Evolutionary conservation across 64 coral and sea anemone genomes (phyloP).

Genomic region (Platygyra sinensis): DNA sequence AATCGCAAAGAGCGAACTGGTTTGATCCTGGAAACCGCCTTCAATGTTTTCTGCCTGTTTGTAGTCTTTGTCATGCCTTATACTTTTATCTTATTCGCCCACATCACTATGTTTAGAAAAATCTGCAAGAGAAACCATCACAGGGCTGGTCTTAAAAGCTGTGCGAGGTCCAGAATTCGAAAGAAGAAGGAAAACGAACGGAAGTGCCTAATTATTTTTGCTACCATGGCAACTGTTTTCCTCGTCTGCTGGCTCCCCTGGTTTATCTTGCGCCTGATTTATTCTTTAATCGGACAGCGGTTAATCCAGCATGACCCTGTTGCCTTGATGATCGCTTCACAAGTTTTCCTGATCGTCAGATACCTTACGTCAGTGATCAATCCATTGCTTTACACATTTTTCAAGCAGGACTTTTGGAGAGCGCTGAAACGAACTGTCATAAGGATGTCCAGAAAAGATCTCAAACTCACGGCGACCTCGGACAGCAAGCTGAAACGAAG

Average conservation of each 20-base stretch:
- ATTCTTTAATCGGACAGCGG: neutral
- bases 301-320: neutral
- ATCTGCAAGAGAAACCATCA: neutral
- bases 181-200: slow-evolving; percentile 18
- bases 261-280: slow-evolving; percentile 20
- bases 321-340: neutral
- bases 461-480: neutral
- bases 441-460: neutral
- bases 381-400: slow-evolving; percentile 32
- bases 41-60: slow-evolving; percentile 26
- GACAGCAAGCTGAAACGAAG: neutral
- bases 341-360: neutral
- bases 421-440: slow-evolving; percentile 1
- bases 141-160: neutral
- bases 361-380: slow-evolving; percentile 23
- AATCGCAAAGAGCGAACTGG: neutral
- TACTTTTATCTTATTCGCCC: neutral
- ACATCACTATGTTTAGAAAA: slow-evolving; percentile 24
- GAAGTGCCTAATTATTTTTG: slow-evolving; percentile 18
- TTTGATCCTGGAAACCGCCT: neutral
- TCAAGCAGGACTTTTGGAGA: slow-evolving; percentile 35
- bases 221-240: slow-evolving; percentile 23
- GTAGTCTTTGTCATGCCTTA: neutral
- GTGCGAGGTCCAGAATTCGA: neutral
- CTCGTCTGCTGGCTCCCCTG: slow-evolving; percentile 24